Percentiles rank a stretch among this genome's conserved stretches.
These are phyloP conservation scores for Sisyra nigra DNA, from an alignment of 2,888 invertebrate species.

Conservation along the genomic window DNA sequence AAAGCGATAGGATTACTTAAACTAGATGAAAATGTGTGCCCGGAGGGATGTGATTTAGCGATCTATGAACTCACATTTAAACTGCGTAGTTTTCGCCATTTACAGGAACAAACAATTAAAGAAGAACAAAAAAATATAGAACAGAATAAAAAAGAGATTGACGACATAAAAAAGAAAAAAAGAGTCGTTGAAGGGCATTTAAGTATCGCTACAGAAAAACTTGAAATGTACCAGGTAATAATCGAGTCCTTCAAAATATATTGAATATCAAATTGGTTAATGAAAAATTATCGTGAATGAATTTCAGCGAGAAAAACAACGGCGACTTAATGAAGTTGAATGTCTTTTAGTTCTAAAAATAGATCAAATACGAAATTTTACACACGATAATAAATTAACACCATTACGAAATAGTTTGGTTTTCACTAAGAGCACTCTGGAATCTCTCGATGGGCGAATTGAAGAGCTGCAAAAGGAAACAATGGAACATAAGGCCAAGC, in stretches of 20 bases:
- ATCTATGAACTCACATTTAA: slow-evolving; percentile 51
- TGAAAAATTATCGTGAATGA: neutral
- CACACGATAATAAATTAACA: slow-evolving; percentile 28
- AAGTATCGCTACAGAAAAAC: slow-evolving; percentile 36
- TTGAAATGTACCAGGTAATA: slow-evolving; percentile 46
- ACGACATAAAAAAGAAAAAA: slow-evolving; percentile 37
- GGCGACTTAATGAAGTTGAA: slow-evolving; percentile 60
- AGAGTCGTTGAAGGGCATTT: slow-evolving; percentile 36
- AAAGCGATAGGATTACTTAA: slow-evolving; percentile 46
- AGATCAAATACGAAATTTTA: slow-evolving; percentile 46
- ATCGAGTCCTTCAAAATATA: neutral
- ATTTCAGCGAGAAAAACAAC: slow-evolving; percentile 53
- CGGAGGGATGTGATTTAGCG: slow-evolving; percentile 48
- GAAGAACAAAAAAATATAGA: slow-evolving; percentile 42
- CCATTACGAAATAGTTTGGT: slow-evolving; percentile 33
- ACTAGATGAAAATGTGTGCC: slow-evolving; percentile 55
- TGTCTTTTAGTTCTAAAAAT: slow-evolving; percentile 49
- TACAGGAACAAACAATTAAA: slow-evolving; percentile 39
- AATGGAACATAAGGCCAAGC: slow-evolving; percentile 38
- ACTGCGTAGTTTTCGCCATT: slow-evolving; percentile 35
- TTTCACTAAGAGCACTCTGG: slow-evolving; percentile 43
- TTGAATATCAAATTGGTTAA: neutral
- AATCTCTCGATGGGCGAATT: slow-evolving; percentile 41
- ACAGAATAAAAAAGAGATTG: slow-evolving; percentile 38
- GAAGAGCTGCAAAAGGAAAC: slow-evolving; percentile 49